Percentiles rank a stretch among this genome's conserved stretches.
Conservation (phyloP, 2,113 vertebrate species). For the Cepphus grylle region DNA sequence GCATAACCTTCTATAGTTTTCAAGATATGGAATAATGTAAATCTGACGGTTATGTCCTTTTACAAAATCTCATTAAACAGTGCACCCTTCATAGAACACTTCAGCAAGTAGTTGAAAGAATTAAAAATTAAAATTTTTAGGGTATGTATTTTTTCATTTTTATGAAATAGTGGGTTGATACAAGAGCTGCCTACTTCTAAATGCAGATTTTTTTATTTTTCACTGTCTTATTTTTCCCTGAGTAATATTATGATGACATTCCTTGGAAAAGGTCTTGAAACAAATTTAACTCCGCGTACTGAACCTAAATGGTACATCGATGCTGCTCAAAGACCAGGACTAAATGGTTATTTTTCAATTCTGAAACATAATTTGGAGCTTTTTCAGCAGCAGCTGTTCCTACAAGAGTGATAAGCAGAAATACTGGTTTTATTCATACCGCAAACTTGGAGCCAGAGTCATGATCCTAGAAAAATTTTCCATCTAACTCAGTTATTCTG, state of each 20-base stretch:
- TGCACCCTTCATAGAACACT: neutral
- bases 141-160: neutral
- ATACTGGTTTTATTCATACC: neutral
- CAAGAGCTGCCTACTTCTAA: neutral
- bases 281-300: neutral
- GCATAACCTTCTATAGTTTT: neutral
- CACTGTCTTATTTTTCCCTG: neutral
- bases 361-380: neutral
- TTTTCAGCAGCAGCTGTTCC: neutral
- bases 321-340: neutral
- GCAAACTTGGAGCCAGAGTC: neutral
- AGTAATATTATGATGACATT: neutral
- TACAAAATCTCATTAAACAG: neutral
- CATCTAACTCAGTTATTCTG: neutral
- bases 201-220: neutral
- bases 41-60: neutral
- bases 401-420: neutral
- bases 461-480: neutral
- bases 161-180: neutral
- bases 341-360: neutral
- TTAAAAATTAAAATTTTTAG: neutral
- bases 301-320: neutral
- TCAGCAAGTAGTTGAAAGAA: neutral
- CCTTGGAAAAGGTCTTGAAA: neutral
- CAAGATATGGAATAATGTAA: neutral